Base-by-base conservation (phyloP, 2,797 vertebrate species). In the Arrhamphus sclerolepis region DNA sequence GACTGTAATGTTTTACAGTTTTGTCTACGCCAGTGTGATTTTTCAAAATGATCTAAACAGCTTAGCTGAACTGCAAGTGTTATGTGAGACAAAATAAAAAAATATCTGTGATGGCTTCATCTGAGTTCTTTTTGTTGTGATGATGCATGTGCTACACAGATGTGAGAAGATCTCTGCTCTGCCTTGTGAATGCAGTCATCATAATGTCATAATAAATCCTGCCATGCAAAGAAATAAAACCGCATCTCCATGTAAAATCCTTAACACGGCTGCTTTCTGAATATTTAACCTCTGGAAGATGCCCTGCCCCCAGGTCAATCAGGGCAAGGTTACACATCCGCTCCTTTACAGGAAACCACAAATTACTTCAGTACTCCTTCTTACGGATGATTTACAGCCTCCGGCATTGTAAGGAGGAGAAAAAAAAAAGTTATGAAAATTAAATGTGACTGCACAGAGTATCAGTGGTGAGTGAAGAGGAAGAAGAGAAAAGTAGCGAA, bases 281-380 rank as follows among this genome's bases (percentile, higher is more conserved):
- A 82, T 70, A 79, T 85, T 78, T 82, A 75, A 79, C 78, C 80
- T 77, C 66, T 28, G 38, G 26, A 60, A 66, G 72, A 66, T 11
- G 68, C 70, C 62, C 72, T 72, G 57, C 86, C 77, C 39, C 38
- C 24, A 11, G 73, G 80, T 70, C 56, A 78, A 26, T 71, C 55
- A 52, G 70, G 66, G 69, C 46, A 73, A 84, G 77, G 78, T 83
- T 72, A 78, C 61, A 77, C 56, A 77, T 77, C 66, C 8, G 16
- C 44, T 69, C 60, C 52, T 43, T 46, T 24, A 62, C 72, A 85
- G 80, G 74, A 88, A 87, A 75, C 78, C 75, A 70, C 75, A 83
- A 78, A 83, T 86, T 59, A 80, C 72, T 53, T 55, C 46, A 47
- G 39, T 38, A 17, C 58, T 46, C 51, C 60, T 39, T 59, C 66